These are phyloP conservation scores for Hoplostethus mediterraneus DNA, from an alignment of 2,797 vertebrate species.

Conservation along the genomic window DNA sequence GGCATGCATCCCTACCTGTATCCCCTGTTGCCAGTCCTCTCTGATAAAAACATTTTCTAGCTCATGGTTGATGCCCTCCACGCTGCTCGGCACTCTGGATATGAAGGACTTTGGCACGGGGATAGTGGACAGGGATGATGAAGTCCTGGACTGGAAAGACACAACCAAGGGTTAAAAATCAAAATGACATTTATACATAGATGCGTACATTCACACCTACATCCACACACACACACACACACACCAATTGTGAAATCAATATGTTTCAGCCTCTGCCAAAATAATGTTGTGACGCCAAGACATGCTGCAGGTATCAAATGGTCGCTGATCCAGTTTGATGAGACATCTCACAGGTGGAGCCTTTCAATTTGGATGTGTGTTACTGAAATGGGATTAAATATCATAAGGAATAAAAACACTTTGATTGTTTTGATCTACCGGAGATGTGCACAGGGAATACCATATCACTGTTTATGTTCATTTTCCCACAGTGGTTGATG, in stretches of 20 bases:
- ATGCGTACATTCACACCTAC: not conserved
- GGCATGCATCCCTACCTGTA: conserved; percentile 84
- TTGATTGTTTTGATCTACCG: conserved; percentile 24
- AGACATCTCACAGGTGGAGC: conserved; percentile 24
- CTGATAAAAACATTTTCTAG: conserved; percentile 96
- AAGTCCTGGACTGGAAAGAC: conserved; percentile 84
- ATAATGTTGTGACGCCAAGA: not conserved
- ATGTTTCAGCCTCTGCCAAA: not conserved
- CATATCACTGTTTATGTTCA: conserved; percentile 21
- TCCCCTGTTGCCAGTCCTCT: conserved; percentile 88
- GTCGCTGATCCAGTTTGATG: conserved; percentile 38
- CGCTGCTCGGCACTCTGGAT: conserved; percentile 92
- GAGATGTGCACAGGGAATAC: not conserved
- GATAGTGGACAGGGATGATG: conserved; percentile 85
- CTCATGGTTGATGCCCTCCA: conserved; percentile 96
- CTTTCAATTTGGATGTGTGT: conserved; percentile 30
- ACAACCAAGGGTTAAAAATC: not conserved
- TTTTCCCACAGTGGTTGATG: conserved; percentile 43
- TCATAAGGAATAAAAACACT: conserved; percentile 4
- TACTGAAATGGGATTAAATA: conserved; percentile 33
- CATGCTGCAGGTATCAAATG: not conserved
- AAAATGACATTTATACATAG: not conserved
- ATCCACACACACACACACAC: conserved; percentile 5
- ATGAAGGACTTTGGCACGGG: conserved; percentile 90
- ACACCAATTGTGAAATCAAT: not conserved